These are phyloP conservation scores for Atrichornis clamosus DNA, from an alignment of 2,113 vertebrate species.

Conservation along the genomic window DNA sequence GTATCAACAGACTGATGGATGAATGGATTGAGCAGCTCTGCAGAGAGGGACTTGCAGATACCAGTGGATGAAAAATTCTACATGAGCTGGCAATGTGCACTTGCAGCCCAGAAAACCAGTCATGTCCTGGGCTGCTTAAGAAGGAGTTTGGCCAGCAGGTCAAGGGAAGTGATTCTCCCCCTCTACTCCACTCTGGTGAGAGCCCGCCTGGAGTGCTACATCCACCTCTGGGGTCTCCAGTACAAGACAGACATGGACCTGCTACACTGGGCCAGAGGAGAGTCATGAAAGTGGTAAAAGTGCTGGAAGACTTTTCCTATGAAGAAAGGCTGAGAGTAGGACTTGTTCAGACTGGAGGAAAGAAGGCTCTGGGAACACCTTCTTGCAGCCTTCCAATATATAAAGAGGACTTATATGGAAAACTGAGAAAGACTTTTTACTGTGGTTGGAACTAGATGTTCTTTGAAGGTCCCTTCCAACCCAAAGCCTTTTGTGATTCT, in stretches of 20 bases:
- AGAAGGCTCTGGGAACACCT: neutral
- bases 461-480: neutral
- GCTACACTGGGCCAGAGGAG: neutral
- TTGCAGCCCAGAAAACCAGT: neutral
- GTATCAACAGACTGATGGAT: neutral
- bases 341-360: neutral
- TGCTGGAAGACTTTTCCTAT: neutral
- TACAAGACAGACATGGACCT: neutral
- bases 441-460: neutral
- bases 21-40: neutral
- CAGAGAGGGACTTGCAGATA: neutral
- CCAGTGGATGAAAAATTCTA: neutral
- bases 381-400: neutral
- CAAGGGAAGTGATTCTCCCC: neutral
- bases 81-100: neutral
- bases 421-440: neutral
- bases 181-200: neutral
- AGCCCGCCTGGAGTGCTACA: neutral
- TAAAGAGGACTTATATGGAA: neutral
- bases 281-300: neutral
- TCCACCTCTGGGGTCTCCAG: neutral
- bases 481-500: neutral
- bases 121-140: neutral
- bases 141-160: neutral
- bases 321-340: neutral